phyloP scores from a whole-genome alignment of 2,888 invertebrate genomes.

The Nemotelus nigrinus region DNA sequence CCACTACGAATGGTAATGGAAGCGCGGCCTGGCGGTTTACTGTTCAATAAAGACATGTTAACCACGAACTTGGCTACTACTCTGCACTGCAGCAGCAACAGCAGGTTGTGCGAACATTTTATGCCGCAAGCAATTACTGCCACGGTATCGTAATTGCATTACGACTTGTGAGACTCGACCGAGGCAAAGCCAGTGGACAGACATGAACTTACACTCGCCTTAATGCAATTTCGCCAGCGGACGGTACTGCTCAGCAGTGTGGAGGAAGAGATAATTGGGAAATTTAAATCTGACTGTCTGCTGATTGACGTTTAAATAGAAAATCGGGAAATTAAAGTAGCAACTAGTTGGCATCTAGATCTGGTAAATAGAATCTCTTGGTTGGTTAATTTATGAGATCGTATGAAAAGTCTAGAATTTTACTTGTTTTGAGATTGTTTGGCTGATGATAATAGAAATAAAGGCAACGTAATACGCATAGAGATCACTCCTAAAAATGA shows the following conservation, averaged over 20 bases:
- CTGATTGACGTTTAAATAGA: neutral
- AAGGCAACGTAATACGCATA: no score
- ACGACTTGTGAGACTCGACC: slow-evolving; percentile 14
- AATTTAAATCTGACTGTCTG: neutral
- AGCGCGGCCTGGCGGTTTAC: neutral
- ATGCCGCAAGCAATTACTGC: slow-evolving; percentile 24
- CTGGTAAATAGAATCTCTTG: no score
- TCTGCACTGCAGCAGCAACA: neutral
- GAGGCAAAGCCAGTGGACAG: slow-evolving; percentile 18
- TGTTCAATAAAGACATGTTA: slow-evolving; percentile 32
- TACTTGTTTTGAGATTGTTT: no score
- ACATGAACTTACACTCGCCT: neutral
- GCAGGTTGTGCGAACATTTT: slow-evolving; percentile 36
- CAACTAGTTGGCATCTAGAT: no score
- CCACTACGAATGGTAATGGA: slow-evolving; percentile 19
- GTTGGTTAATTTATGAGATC: no score
- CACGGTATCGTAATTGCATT: slow-evolving; percentile 19
- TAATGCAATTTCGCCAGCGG: slow-evolving; percentile 18
- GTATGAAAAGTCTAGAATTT: no score
- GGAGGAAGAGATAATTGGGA: slow-evolving; percentile 14
- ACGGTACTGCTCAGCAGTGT: neutral
- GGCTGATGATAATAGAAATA: no score
- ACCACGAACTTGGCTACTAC: neutral
- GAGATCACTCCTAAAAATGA: no score
- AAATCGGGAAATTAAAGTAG: neutral